Conservation (phyloP, 2,888 invertebrate genomes). For the Pyrrhia umbra region DNA sequence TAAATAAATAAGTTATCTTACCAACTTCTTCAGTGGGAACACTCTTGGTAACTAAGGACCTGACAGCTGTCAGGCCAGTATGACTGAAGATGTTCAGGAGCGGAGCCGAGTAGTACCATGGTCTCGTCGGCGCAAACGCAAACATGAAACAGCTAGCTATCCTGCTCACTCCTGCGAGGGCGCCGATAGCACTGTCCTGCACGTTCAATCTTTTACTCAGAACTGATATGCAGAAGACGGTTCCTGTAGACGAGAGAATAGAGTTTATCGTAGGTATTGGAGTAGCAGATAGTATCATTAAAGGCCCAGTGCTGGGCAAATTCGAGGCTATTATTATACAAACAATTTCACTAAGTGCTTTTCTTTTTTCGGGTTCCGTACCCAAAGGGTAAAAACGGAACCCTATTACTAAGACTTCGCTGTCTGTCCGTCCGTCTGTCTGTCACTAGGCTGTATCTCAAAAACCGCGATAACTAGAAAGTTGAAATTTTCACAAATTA, state of each 20-base stretch:
- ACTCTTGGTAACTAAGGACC: constrained; percentile 90
- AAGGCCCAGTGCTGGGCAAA: no score
- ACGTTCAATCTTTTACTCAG: constrained; percentile 83
- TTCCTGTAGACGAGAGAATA: constrained; percentile 74
- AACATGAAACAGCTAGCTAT: constrained; percentile 88
- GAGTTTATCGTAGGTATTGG: background rate
- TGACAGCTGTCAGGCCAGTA: constrained; percentile 89
- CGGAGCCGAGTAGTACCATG: constrained; percentile 88
- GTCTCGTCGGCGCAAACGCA: constrained; percentile 84
- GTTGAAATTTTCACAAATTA: no score
- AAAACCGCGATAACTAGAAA: no score
- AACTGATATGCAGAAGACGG: constrained; percentile 85
- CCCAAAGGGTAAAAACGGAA: no score
- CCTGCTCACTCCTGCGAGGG: constrained; percentile 87
- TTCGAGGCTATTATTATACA: no score
- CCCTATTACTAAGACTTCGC: no score
- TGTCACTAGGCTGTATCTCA: no score
- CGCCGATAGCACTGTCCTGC: constrained; percentile 87
- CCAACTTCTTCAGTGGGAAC: constrained; percentile 90
- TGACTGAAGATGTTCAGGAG: constrained; percentile 89
- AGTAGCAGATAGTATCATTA: no score
- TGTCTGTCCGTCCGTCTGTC: no score
- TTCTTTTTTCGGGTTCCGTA: no score
- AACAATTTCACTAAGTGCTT: no score
- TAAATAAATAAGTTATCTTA: constrained; percentile 61